phyloP scores from a whole-genome alignment of 2,797 vertebrate genomes.

The Anisognathus igniventris region DNA sequence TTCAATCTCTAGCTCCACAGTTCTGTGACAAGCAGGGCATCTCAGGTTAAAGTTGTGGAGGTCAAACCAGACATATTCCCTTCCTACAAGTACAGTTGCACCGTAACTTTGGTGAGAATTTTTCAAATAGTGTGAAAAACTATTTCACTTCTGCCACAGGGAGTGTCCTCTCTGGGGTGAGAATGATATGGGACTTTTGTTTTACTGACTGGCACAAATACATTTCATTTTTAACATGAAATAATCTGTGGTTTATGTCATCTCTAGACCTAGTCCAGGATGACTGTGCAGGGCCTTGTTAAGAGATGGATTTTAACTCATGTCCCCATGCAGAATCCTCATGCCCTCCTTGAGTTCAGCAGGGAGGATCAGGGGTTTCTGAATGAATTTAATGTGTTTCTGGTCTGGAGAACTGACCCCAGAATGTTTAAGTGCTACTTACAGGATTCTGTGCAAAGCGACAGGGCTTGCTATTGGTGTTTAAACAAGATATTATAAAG shows the following conservation, averaged over 20 bases:
- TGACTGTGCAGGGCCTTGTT: neutral
- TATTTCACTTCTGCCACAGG: neutral
- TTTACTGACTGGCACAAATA: neutral
- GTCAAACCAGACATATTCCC: constrained; percentile 76
- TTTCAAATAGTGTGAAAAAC: neutral
- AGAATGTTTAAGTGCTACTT: neutral
- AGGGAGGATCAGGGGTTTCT: neutral
- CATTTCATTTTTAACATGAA: neutral
- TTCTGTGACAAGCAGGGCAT: constrained; percentile 40
- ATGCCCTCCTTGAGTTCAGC: neutral
- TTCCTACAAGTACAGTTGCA: constrained; percentile 80
- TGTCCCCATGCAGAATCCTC: neutral
- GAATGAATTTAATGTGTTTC: neutral
- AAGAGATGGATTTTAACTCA: neutral
- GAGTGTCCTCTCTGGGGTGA: neutral
- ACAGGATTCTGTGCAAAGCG: neutral
- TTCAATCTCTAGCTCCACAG: constrained; percentile 55
- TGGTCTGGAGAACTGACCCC: neutral
- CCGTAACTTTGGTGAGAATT: constrained; percentile 74
- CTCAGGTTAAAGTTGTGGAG: constrained; percentile 77
- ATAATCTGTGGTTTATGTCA: neutral
- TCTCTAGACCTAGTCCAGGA: neutral
- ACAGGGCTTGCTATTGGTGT: neutral
- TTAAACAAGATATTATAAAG: neutral
- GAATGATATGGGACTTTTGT: neutral